phyloP scores from a whole-genome alignment of 1,140 invertebrate species.

The Zaprionus taronus region DNA sequence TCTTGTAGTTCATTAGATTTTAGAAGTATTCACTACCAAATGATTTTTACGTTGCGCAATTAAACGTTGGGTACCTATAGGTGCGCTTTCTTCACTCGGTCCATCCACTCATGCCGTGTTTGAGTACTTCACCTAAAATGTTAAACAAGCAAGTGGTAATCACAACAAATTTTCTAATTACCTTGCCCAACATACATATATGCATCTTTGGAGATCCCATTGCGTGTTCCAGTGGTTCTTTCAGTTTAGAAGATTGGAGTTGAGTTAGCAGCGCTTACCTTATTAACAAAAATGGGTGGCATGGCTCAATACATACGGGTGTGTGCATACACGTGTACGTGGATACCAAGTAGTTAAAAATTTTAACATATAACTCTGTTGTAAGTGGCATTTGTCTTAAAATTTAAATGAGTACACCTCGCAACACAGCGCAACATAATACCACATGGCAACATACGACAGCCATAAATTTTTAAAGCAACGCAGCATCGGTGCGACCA shows the following conservation, averaged over 20 bases:
- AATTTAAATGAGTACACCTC: slow-evolving; percentile 75
- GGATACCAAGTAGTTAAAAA: slow-evolving; percentile 60
- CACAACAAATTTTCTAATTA: slow-evolving; percentile 83
- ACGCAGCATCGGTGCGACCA: slow-evolving; percentile 17
- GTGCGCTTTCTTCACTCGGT: not conserved
- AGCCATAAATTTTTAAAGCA: slow-evolving; percentile 66
- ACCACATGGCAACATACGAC: slow-evolving; percentile 16
- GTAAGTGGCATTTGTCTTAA: slow-evolving; percentile 56
- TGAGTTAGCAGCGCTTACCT: slow-evolving; percentile 1
- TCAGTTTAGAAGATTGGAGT: not conserved
- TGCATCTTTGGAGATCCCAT: slow-evolving; percentile 9
- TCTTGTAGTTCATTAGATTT: no score
- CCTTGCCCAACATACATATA: slow-evolving; percentile 55
- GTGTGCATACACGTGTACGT: slow-evolving; percentile 16
- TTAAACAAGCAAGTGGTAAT: slow-evolving; percentile 64
- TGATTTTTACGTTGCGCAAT: not conserved
- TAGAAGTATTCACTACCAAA: no score
- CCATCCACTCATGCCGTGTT: slow-evolving; percentile 4
- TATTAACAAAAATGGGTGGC: not conserved
- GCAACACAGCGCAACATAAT: slow-evolving; percentile 54
- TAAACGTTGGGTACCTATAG: not conserved
- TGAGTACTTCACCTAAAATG: slow-evolving; percentile 35
- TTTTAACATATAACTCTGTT: slow-evolving; percentile 70
- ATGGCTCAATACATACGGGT: not conserved
- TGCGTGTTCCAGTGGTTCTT: not conserved